phyloP scores from a whole-genome alignment of 2,797 vertebrate genomes.

The Enteromius radiatus region DNA sequence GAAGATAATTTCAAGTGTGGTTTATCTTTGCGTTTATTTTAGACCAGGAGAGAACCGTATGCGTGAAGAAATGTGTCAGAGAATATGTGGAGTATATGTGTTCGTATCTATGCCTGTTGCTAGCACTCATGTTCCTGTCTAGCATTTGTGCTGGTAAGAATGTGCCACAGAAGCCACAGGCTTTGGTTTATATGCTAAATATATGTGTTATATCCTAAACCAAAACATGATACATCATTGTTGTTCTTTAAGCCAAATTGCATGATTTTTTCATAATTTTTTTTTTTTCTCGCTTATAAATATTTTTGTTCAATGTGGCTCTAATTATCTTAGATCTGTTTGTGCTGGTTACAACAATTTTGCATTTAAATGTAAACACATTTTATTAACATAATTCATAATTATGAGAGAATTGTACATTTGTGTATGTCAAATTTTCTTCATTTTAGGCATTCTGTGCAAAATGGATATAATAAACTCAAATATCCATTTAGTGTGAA shows the following conservation, averaged over 20 bases:
- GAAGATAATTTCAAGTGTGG: slow-evolving; percentile 22
- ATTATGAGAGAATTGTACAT: slow-evolving; percentile 48
- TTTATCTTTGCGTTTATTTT: slow-evolving; percentile 38
- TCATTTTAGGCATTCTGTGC: slow-evolving; percentile 24
- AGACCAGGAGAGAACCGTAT: slow-evolving; percentile 12
- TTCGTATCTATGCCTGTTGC: slow-evolving; percentile 20
- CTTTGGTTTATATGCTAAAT: slow-evolving; percentile 43
- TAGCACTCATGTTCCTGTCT: slow-evolving; percentile 31
- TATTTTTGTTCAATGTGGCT: slow-evolving; percentile 33
- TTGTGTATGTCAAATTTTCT: slow-evolving; percentile 42
- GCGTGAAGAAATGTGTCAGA: slow-evolving; percentile 1
- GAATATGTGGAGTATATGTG: slow-evolving; percentile 24
- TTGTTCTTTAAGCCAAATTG: slow-evolving; percentile 45
- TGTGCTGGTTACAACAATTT: slow-evolving; percentile 49
- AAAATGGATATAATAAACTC: slow-evolving; percentile 20
- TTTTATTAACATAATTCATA: slow-evolving; percentile 47
- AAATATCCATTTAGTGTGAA: slow-evolving; percentile 23
- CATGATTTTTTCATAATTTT: slow-evolving; percentile 42
- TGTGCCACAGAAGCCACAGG: slow-evolving; percentile 51
- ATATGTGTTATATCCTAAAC: slow-evolving; percentile 36
- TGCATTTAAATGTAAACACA: slow-evolving; percentile 36
- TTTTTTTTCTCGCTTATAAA: slow-evolving; percentile 23
- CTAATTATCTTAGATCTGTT: slow-evolving; percentile 32
- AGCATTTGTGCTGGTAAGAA: slow-evolving; percentile 32
- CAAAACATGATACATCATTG: slow-evolving; percentile 46